These are phyloP conservation scores for Pyrgilauda ruficollis DNA, from an alignment of 2,113 vertebrate species.

Conservation along the genomic window DNA sequence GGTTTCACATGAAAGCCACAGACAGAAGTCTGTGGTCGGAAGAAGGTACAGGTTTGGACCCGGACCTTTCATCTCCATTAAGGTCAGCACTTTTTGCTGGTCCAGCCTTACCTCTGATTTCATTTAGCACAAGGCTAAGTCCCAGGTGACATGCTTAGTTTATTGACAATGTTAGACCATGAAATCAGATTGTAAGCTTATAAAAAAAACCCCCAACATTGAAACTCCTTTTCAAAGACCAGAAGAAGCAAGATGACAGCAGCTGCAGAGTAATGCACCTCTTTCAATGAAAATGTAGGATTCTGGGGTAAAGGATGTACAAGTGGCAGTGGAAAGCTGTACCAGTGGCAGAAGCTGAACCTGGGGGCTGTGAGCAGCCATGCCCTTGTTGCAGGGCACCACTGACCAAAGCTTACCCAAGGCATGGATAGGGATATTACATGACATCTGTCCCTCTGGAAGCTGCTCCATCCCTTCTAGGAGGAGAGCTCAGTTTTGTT, in stretches of 20 bases:
- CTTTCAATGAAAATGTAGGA: neutral
- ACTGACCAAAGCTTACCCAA: neutral
- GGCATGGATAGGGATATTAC: neutral
- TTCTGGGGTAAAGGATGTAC: neutral
- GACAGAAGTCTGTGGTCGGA: neutral
- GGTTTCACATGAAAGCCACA: neutral
- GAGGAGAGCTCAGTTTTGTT: neutral
- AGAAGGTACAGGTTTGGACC: neutral
- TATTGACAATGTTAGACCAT: neutral
- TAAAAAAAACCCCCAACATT: neutral
- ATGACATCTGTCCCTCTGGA: neutral
- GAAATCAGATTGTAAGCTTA: neutral
- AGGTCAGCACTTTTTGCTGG: neutral
- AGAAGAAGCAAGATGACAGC: neutral
- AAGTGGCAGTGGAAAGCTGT: neutral
- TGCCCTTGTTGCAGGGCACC: rapidly evolving
- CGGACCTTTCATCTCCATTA: neutral
- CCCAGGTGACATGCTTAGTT: neutral
- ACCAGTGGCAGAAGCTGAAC: rapidly evolving
- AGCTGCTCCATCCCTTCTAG: neutral
- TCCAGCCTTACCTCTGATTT: neutral
- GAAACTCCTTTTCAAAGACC: neutral
- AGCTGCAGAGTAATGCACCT: neutral
- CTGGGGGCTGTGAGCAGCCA: rapidly evolving
- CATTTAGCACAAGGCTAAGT: neutral